These are phyloP conservation scores for Bombus huntii DNA, from an alignment of 1,140 invertebrate species.

Conservation along the genomic window DNA sequence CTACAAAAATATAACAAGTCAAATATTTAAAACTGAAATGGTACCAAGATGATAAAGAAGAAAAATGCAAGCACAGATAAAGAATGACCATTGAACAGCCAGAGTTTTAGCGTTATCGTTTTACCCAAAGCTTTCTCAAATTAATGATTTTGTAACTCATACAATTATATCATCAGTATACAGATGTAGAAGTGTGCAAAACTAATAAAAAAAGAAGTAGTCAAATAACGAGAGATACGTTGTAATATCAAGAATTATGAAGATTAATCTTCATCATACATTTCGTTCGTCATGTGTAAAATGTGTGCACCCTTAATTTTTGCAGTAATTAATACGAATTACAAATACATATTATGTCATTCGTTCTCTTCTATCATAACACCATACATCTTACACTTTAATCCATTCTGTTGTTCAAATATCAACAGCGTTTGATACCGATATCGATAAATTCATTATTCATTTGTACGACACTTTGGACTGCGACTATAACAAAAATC, in stretches of 20 bases:
- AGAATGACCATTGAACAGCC: too few species aligned
- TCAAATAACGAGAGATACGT: neutral
- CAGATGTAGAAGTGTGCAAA: neutral
- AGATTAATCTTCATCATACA: neutral
- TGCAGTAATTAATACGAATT: neutral
- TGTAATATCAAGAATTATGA: neutral
- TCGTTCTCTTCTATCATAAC: neutral
- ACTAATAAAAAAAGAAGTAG: neutral
- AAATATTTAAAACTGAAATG: neutral
- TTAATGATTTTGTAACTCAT: neutral
- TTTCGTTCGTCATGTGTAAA: neutral
- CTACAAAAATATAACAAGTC: neutral
- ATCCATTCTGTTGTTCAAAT: neutral
- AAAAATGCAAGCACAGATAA: too few species aligned
- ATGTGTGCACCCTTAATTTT: neutral
- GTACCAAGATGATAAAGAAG: neutral
- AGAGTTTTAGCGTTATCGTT: neutral
- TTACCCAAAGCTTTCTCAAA: neutral
- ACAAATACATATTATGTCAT: neutral
- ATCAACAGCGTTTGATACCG: neutral
- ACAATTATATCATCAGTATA: neutral
- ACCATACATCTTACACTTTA: neutral
- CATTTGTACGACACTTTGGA: conserved; percentile 2
- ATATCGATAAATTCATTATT: neutral
- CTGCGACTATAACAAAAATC: neutral